Base-by-base conservation (phyloP, 2,113 vertebrate species). In the Cyprinodon brontotheroides region DNA sequence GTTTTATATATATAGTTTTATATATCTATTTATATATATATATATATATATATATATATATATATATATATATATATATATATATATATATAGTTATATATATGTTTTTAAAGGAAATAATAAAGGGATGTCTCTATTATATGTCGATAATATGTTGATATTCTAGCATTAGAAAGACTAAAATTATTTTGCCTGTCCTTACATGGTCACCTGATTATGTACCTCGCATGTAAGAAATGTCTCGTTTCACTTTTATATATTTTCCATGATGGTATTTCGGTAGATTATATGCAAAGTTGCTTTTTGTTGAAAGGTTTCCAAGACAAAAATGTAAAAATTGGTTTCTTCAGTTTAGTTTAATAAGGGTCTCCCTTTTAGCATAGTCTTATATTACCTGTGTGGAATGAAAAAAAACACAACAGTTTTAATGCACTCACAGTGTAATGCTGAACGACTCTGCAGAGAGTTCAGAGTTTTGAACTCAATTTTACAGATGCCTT, bases 401-500 rank as follows among this genome's bases (percentile, higher is more conserved):
- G 29, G 29, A 29, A 29, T 29, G 29, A 29, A 29, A 29, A 70
- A 39, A 77, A 89, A 69, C 61, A 70, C 65, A 36, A 62, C 50
- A 1, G 14, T 57, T 75, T 59, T 82, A 85, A 79, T 70, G 77
- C 61, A 29, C 48, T 66, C 72, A 50, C 78, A 69, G 83, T 78
- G 82, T 89, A 87, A 91, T 89, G 79, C 83, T 80, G 80, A 85
- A 81, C 87, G 85, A 82, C 69, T 86, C 89, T 77, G 0, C 78
- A 14, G 90, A 89, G 90, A 81, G 80, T 68, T n/a, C 11, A 4
- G 82, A 85, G 77, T 76, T 86, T 84, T 90, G 89, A 91, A 92
- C 87, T 83, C 88, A 90, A 90, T 91, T 92, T 92, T 87, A 67
- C 81, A 72, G 74, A 80, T 72, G 66, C 75, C 87, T 82, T 86